Percentiles rank a stretch among this genome's conserved stretches.
Evolutionary conservation across 2,888 invertebrate genomes (phyloP).

Genomic region (Thymelicus lineola): DNA sequence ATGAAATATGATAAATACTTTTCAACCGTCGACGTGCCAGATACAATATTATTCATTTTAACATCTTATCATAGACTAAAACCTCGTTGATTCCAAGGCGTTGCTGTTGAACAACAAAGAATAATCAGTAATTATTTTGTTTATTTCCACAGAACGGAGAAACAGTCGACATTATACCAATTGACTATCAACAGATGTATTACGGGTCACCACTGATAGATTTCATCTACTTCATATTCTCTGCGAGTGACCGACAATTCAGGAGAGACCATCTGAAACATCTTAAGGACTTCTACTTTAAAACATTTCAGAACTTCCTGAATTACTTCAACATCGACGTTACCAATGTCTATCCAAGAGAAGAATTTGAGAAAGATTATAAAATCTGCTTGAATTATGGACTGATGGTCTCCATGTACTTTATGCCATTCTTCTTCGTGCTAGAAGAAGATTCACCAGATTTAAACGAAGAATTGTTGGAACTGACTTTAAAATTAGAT

Average conservation of each 20-base stretch:
- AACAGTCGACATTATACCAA: constrained; percentile 51
- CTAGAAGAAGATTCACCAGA: constrained; percentile 50
- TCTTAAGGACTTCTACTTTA: constrained; percentile 55
- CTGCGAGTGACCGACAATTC: constrained; percentile 50
- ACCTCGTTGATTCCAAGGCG: no score
- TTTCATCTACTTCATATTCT: constrained; percentile 52
- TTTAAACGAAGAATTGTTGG: constrained; percentile 45
- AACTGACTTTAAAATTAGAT: constrained; percentile 46
- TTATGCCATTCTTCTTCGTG: constrained; percentile 50
- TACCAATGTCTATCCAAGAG: constrained; percentile 48
- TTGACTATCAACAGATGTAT: constrained; percentile 55
- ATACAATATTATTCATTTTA: no score
- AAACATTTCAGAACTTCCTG: constrained; percentile 50
- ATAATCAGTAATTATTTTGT: background rate
- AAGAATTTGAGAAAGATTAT: constrained; percentile 54
- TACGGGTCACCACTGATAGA: constrained; percentile 53
- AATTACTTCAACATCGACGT: constrained; percentile 52
- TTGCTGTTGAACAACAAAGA: no score
- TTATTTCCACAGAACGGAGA: constrained; percentile 53
- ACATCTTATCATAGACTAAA: no score
- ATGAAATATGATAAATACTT: no score
- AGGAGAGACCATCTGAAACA: constrained; percentile 51
- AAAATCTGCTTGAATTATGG: constrained; percentile 53
- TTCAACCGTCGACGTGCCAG: no score
- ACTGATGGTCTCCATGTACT: constrained; percentile 50